Evolutionary conservation across 2,888 invertebrate species (phyloP).

Genomic region (Platerodrilus igneus): DNA sequence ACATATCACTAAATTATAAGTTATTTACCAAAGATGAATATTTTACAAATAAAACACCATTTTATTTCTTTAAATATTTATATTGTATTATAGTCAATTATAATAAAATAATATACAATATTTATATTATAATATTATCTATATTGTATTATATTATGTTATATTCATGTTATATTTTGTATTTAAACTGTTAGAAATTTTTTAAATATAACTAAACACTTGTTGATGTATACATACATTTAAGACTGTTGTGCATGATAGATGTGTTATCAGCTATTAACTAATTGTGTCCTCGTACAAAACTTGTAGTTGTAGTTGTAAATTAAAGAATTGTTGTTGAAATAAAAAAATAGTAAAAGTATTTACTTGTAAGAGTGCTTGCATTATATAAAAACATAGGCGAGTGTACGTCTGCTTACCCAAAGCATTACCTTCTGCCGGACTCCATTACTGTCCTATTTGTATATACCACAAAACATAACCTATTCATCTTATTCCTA

Average conservation of each 20-base stretch:
- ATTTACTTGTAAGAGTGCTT: too few relatives aligned
- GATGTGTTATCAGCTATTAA: constrained; percentile 15
- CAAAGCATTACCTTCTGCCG: too few relatives aligned
- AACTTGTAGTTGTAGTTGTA: constrained; percentile 20
- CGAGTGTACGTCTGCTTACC: too few relatives aligned
- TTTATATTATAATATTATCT: background rate
- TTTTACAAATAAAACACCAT: constrained; percentile 1
- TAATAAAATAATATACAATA: background rate
- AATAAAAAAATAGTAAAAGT: too few relatives aligned
- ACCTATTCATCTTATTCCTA: too few relatives aligned
- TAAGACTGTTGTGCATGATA: constrained; percentile 23
- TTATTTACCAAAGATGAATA: constrained; percentile 1
- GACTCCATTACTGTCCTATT: too few relatives aligned
- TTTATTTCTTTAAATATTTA: constrained; percentile 13
- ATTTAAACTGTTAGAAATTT: too few relatives aligned
- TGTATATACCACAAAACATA: too few relatives aligned
- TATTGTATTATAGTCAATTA: background rate
- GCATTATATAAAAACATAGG: too few relatives aligned
- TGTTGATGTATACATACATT: constrained; percentile 23
- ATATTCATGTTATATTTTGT: constrained; percentile 10
- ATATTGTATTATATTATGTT: constrained; percentile 1
- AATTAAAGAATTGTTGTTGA: too few relatives aligned
- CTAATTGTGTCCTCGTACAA: constrained; percentile 17
- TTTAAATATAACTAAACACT: constrained; percentile 11
- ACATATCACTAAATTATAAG: background rate